These are phyloP conservation scores for Sebastes schlegelii DNA, from an alignment of 2,113 vertebrate species.

Conservation along the genomic window DNA sequence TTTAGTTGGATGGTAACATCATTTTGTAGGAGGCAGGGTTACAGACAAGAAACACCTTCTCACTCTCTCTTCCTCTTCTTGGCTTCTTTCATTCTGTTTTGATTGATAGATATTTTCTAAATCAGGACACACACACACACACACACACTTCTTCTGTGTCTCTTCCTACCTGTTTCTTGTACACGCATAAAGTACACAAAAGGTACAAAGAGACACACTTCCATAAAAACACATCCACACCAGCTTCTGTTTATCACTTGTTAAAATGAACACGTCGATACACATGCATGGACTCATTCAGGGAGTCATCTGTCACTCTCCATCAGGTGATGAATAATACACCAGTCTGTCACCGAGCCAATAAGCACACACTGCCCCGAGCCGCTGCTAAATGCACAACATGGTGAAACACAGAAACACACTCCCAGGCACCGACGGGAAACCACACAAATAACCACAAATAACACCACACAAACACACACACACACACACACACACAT, in stretches of 20 bases:
- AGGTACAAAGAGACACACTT: neutral
- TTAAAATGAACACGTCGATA: conserved; percentile 19
- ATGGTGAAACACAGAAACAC: conserved; percentile 27
- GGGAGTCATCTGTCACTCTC: conserved; percentile 65
- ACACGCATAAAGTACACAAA: neutral
- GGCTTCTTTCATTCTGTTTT: neutral
- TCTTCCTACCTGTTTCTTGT: neutral
- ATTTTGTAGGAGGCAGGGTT: too few species aligned
- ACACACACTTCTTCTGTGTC: neutral
- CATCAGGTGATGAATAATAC: conserved; percentile 72
- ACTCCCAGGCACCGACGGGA: conserved; percentile 7
- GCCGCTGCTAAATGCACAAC: conserved; percentile 53
- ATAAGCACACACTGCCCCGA: conserved; percentile 64
- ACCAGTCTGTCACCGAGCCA: conserved; percentile 58
- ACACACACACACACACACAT: conserved; percentile 13
- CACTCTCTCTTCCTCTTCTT: neutral
- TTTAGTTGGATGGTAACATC: too few species aligned
- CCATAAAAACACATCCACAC: neutral
- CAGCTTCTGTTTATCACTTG: conserved; percentile 3
- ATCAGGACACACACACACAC: neutral
- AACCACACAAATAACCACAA: conserved; percentile 32
- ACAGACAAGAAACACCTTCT: neutral
- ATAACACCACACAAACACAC: conserved; percentile 29
- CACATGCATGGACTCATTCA: conserved; percentile 28
- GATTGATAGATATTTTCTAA: neutral